These are phyloP conservation scores for Dicyrtomina minuta DNA, from an alignment of 2,888 invertebrate genomes.

Conservation along the genomic window DNA sequence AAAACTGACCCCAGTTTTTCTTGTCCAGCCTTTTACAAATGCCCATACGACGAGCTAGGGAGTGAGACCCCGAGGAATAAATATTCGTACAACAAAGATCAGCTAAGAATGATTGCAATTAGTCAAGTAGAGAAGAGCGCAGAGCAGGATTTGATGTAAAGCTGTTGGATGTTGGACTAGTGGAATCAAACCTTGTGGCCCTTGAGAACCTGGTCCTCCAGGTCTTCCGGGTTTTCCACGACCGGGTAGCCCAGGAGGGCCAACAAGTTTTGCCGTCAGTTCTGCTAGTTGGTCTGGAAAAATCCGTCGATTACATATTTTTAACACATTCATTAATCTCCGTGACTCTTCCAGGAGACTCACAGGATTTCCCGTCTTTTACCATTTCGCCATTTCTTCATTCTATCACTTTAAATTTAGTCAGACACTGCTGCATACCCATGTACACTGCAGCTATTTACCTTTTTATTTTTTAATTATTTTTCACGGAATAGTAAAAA, in stretches of 20 bases:
- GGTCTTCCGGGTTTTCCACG: constrained; percentile 67
- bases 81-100: background rate
- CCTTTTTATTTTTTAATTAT: background rate
- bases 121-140: constrained; percentile 8
- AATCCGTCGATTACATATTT: constrained; percentile 1
- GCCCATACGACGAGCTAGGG: too few relatives aligned
- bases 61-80: too few relatives aligned
- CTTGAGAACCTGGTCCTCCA: constrained; percentile 70
- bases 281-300: constrained; percentile 72
- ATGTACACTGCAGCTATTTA: background rate
- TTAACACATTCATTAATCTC: constrained; percentile 17
- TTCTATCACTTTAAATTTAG: too few relatives aligned
- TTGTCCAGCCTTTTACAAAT: too few relatives aligned
- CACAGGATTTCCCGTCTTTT: too few relatives aligned
- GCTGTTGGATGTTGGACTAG: background rate
- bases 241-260: constrained; percentile 70
- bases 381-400: too few relatives aligned
- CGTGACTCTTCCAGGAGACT: background rate
- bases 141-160: background rate
- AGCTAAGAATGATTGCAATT: background rate
- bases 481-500: background rate
- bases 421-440: too few relatives aligned
- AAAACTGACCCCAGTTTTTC: too few relatives aligned
- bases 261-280: constrained; percentile 64
- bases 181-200: constrained; percentile 63